Evolutionary conservation across 2,888 invertebrate genomes (phyloP).

Genomic region (Dynastes tityus): DNA sequence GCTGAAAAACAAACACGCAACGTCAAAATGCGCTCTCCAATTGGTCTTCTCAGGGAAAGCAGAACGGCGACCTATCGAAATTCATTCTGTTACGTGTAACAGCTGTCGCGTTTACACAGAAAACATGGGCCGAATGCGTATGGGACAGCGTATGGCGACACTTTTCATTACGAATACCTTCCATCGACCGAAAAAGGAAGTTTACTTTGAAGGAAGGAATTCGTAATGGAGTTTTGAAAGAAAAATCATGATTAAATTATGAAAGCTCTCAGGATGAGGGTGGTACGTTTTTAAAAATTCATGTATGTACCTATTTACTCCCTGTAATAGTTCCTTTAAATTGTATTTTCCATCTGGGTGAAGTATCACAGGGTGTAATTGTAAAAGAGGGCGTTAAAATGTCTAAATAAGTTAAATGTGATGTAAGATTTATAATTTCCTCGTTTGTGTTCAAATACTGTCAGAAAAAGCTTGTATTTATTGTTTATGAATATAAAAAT

Average conservation of each 20-base stretch:
- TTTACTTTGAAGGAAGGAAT: not conserved
- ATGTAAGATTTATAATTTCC: too few species aligned
- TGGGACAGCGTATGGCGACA: conserved; percentile 2
- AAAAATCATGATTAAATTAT: conserved; percentile 1
- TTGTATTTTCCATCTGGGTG: not conserved
- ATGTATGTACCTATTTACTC: not conserved
- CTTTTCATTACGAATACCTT: not conserved
- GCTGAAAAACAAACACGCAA: conserved; percentile 39
- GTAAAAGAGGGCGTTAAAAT: not conserved
- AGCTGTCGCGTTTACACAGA: conserved; percentile 21
- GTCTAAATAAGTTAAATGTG: too few species aligned
- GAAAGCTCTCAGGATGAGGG: not conserved
- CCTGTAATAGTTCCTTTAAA: not conserved
- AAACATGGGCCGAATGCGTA: not conserved
- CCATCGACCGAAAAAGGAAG: not conserved
- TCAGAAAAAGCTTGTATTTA: too few species aligned
- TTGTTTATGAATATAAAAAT: too few species aligned
- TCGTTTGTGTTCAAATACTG: too few species aligned
- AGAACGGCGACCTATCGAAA: conserved; percentile 19
- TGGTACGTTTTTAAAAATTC: not conserved
- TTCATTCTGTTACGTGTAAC: conserved; percentile 30
- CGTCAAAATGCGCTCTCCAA: conserved; percentile 15
- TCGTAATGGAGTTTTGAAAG: not conserved
- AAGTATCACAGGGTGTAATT: not conserved
- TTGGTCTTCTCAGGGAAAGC: conserved; percentile 25